Evolutionary conservation across 2,113 vertebrate species (phyloP), one percentile per base, ranked within the genome.

Genomic region (Chloroceryle aenea): DNA sequence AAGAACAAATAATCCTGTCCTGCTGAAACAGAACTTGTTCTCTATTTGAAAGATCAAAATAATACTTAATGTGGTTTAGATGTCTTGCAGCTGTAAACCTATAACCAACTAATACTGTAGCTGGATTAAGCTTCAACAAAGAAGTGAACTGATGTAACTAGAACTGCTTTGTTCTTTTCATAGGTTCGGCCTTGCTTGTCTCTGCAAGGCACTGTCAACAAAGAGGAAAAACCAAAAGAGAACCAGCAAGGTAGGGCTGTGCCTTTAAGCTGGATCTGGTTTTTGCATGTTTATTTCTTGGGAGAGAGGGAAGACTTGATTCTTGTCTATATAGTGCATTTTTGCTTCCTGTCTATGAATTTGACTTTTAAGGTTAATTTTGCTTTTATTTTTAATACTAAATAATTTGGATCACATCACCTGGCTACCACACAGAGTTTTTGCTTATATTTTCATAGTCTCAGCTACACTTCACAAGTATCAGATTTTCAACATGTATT

Each of bases 151-250:
- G 7, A 79, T 71, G 25, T 86, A 92, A 93, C 27, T 14, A 19
- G n/a, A 74, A 5, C 23, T 71, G 38, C 2, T 88, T 81, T 81
- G 17, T 96, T 78, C 59, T 95, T 91, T 90, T 81, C 32, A 11
- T 58, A 98, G 98, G 98, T 95, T 87, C 97, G 71, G 58, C 98
- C 98, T 59, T 98, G 98, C 72, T 96, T 98, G 91, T 96, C 36
- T 80, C 77, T 98, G 52, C 96, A 98, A 90, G 98, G 98, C n/a
- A 91, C 73, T 4, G 63, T 98, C 32, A 69, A 87, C 27, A 87
- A 32, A 81, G 86, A 95, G 2, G 43, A 73, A 76, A 94, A 90
- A 27, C 10, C 36, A 10, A 62, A 78, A 36, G 91, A 66, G 40
- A 94, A 47, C 20, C 87, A 93, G 30, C 94, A 96, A 29, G 98